These are phyloP conservation scores for Halichondria panicea DNA, from an alignment of 37 sponge, comb jelly and placozoan species.

Conservation along the genomic window DNA sequence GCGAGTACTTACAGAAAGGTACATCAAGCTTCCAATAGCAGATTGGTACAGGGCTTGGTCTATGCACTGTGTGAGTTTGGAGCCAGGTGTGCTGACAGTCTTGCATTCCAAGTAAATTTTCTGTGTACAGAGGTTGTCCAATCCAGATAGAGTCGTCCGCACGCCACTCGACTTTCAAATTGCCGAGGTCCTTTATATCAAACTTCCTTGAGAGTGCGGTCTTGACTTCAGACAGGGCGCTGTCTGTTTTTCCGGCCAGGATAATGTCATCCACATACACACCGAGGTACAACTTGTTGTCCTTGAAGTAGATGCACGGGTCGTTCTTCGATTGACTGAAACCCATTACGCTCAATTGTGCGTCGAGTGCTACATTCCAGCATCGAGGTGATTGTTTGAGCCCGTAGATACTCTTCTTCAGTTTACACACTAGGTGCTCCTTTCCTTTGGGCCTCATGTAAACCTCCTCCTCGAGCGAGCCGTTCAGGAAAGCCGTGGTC, in stretches of 20 bases:
- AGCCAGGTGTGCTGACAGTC: constrained; percentile 18
- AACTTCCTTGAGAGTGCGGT: constrained; percentile 14
- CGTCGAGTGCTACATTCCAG: constrained; percentile 52
- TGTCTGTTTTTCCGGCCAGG: constrained; percentile 17
- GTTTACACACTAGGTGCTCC: constrained; percentile 34
- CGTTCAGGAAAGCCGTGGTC: constrained; percentile 51
- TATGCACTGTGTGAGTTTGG: constrained; percentile 11
- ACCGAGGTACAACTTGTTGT: constrained; percentile 1
- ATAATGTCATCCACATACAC: constrained; percentile 50
- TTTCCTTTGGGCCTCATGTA: constrained; percentile 54
- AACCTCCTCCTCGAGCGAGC: constrained; percentile 48
- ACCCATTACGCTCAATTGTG: constrained; percentile 44
- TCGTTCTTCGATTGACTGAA: constrained; percentile 53
- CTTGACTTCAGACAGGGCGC: constrained; percentile 22
- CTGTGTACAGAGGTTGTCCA: constrained; percentile 43
- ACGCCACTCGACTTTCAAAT: constrained; percentile 26
- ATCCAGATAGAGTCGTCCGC: constrained; percentile 18
- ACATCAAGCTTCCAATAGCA: constrained; percentile 42
- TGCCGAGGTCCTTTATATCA: constrained; percentile 36
- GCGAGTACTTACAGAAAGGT: constrained; percentile 29
- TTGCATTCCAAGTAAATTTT: constrained; percentile 40
- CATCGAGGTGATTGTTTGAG: too few relatives aligned
- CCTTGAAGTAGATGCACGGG: constrained; percentile 19
- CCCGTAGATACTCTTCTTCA: too few relatives aligned
- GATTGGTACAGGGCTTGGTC: constrained; percentile 41